A percentile compares a stretch with the other conserved stretches of the same genome.
phyloP scores from a whole-genome alignment of 2,888 invertebrate genomes.

The Proisotoma minuta region DNA sequence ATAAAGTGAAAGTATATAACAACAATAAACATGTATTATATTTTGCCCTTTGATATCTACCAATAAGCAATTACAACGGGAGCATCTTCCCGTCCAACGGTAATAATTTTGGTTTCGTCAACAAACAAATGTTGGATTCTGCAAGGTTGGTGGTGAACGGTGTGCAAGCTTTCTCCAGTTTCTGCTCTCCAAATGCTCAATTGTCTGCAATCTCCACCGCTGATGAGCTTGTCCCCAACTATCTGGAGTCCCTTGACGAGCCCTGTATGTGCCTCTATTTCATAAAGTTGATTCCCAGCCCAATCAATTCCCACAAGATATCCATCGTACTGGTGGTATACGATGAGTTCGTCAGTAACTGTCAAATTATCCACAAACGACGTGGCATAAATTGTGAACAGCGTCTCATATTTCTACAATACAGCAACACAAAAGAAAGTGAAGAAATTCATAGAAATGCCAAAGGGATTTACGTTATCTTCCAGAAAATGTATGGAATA shows the following conservation, averaged over 20 bases:
- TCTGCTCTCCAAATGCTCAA: slow-evolving; percentile 23
- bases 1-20: neutral
- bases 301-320: slow-evolving; percentile 21
- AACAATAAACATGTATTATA: neutral
- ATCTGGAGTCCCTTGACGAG: slow-evolving; percentile 19
- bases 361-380: slow-evolving; percentile 24
- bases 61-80: slow-evolving; percentile 27
- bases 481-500: slow-evolving; percentile 3
- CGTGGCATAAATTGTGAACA: slow-evolving; percentile 11
- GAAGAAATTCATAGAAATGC: too few relatives aligned
- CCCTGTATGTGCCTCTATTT: slow-evolving; percentile 20
- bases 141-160: slow-evolving; percentile 21
- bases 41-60: slow-evolving; percentile 11
- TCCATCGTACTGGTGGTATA: slow-evolving; percentile 26
- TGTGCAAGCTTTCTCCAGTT: slow-evolving; percentile 20
- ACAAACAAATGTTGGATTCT: slow-evolving; percentile 22
- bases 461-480: slow-evolving; percentile 5
- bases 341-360: slow-evolving; percentile 14
- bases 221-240: slow-evolving; percentile 14
- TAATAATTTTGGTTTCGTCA: slow-evolving; percentile 28
- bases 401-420: neutral
- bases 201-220: slow-evolving; percentile 24
- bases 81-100: slow-evolving; percentile 24
- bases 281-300: slow-evolving; percentile 9
- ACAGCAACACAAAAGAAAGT: too few relatives aligned